Conservation (phyloP, 1,140 invertebrate species). For the Xylocopa sonorina region DNA sequence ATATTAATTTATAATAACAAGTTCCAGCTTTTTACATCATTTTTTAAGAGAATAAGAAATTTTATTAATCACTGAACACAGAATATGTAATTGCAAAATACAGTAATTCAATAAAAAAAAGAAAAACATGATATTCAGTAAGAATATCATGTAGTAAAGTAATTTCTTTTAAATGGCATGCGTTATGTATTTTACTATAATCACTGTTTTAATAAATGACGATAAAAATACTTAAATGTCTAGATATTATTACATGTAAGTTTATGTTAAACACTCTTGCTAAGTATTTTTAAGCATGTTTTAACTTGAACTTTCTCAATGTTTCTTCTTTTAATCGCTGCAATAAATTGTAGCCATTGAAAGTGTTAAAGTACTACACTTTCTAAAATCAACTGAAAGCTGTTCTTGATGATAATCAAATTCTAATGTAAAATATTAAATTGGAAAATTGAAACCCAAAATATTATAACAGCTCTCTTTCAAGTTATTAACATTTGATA, state of each 20-base stretch:
- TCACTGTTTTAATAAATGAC: constrained; percentile 20
- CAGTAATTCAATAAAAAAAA: constrained; percentile 59
- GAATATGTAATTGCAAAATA: constrained; percentile 53
- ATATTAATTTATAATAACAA: constrained; percentile 8
- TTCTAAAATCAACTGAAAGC: constrained; percentile 33
- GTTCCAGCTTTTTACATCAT: not conserved
- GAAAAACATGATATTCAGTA: constrained; percentile 2
- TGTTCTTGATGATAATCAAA: constrained; percentile 26
- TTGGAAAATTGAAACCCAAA: constrained; percentile 33
- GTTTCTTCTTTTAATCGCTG: constrained; percentile 3
- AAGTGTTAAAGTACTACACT: constrained; percentile 55
- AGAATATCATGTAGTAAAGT: constrained; percentile 13
- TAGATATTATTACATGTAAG: constrained; percentile 19
- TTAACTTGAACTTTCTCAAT: not conserved
- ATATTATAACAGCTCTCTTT: constrained; percentile 12
- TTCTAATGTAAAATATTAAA: constrained; percentile 24
- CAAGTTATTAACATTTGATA: constrained; percentile 7
- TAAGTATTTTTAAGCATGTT: constrained; percentile 30
- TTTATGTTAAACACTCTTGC: constrained; percentile 38
- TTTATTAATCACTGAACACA: constrained; percentile 33
- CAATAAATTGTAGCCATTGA: not conserved
- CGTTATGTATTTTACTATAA: constrained; percentile 1
- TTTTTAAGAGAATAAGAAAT: constrained; percentile 18
- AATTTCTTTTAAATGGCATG: not conserved
- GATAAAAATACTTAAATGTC: constrained; percentile 39